Conservation (phyloP, 2,888 invertebrate species). For the Autographa pulchrina region DNA sequence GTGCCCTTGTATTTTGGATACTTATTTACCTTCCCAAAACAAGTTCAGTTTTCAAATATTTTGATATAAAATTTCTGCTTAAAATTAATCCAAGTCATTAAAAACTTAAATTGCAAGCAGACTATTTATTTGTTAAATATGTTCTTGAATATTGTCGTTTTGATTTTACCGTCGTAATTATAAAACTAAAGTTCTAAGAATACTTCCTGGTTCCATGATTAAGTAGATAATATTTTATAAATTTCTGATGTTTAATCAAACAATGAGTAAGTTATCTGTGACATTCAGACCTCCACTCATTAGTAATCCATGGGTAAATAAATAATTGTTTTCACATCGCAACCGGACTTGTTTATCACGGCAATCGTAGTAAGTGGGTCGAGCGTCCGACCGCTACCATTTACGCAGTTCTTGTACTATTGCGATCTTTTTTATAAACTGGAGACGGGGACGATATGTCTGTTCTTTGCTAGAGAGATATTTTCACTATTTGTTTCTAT, state of each 20-base stretch:
- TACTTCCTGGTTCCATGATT: background rate
- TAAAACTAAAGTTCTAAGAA: background rate
- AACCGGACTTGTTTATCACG: conserved; percentile 58
- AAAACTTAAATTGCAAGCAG: background rate
- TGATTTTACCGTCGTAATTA: background rate
- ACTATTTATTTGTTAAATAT: background rate
- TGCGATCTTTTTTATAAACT: conserved; percentile 32
- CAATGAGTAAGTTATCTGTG: conserved; percentile 2
- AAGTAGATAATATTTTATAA: background rate
- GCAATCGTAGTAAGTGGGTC: conserved; percentile 59
- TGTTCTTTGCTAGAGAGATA: no score
- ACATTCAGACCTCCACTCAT: background rate
- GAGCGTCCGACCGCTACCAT: conserved; percentile 56
- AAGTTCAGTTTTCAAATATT: no score
- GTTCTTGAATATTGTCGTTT: background rate
- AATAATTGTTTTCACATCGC: conserved; percentile 48
- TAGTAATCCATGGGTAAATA: conserved; percentile 34
- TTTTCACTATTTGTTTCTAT: conserved; percentile 24
- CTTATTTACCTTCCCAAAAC: background rate
- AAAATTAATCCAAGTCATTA: background rate
- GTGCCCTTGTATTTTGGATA: background rate
- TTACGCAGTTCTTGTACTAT: conserved; percentile 53
- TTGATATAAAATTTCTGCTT: no score
- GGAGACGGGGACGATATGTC: conserved; percentile 22
- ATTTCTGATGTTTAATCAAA: background rate